Evolutionary conservation across 2,888 invertebrate species (phyloP).

Genomic region (Reticulitermes lucifugus): DNA sequence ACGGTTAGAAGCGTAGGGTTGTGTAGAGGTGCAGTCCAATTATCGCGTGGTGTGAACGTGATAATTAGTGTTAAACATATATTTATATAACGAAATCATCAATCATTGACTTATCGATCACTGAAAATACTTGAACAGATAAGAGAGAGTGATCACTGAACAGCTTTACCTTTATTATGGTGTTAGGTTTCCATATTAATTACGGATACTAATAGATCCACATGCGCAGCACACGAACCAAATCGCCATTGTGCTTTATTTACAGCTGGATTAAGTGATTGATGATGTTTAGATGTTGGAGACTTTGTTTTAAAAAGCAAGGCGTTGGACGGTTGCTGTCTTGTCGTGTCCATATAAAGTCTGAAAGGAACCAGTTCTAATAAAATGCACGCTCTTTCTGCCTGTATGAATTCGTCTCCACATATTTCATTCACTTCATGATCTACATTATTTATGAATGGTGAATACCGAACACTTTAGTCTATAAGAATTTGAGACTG

Average conservation of each 20-base stretch:
- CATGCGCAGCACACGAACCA: background rate
- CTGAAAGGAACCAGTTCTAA: conserved; percentile 43
- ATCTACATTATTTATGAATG: conserved; percentile 48
- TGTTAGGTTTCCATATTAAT: conserved; percentile 18
- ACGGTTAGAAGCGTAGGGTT: too few relatives aligned
- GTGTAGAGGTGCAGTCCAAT: background rate
- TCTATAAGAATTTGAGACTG: conserved; percentile 17
- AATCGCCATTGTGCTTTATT: conserved; percentile 1
- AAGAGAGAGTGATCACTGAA: background rate
- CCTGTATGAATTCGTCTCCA: conserved; percentile 27
- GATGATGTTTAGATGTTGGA: conserved; percentile 41
- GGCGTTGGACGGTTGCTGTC: conserved; percentile 47
- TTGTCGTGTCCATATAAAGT: conserved; percentile 46
- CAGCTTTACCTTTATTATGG: background rate
- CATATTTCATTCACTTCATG: conserved; percentile 40
- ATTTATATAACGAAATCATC: background rate
- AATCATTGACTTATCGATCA: conserved; percentile 16
- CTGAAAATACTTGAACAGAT: background rate
- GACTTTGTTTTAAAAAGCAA: conserved; percentile 41
- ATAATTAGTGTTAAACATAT: background rate
- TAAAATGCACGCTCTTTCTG: conserved; percentile 37
- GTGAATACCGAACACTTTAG: conserved; percentile 30
- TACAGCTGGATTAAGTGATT: conserved; percentile 34
- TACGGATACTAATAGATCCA: conserved; percentile 12
- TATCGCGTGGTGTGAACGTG: background rate